phyloP scores from a whole-genome alignment of 2,797 vertebrate species.

The Synaphobranchus kaupii region DNA sequence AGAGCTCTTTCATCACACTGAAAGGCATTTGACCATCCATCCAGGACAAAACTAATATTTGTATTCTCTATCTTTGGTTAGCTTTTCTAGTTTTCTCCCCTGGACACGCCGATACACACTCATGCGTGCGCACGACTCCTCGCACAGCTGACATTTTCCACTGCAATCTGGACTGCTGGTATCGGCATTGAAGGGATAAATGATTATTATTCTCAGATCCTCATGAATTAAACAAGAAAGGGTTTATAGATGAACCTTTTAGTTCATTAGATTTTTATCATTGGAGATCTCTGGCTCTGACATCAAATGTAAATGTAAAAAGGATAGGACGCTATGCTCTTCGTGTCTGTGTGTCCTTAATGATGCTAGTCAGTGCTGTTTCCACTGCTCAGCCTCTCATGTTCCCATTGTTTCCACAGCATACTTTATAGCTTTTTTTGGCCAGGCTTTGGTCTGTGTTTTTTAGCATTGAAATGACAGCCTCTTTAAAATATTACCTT shows the following conservation, averaged over 20 bases:
- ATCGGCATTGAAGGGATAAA: conserved; percentile 29
- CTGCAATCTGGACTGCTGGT: conserved; percentile 14
- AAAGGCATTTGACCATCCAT: background rate
- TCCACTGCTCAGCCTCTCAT: conserved; percentile 4
- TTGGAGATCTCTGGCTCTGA: conserved; percentile 36
- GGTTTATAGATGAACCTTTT: conserved; percentile 30
- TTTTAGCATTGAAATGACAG: conserved; percentile 28
- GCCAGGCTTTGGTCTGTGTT: conserved; percentile 9
- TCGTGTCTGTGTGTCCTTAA: conserved; percentile 29
- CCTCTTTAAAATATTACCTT: conserved; percentile 28
- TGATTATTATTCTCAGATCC: conserved; percentile 37
- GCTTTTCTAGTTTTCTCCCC: background rate
- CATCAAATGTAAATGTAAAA: conserved; percentile 34
- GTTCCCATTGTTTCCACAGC: background rate
- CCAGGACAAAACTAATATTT: conserved; percentile 18
- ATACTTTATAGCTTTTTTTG: conserved; percentile 18
- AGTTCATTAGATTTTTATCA: conserved; percentile 36
- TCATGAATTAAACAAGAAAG: conserved; percentile 42
- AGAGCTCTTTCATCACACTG: background rate
- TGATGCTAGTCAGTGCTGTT: conserved; percentile 31
- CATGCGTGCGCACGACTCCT: background rate
- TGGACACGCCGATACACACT: background rate
- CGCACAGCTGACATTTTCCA: conserved; percentile 36
- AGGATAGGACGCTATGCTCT: conserved; percentile 30
- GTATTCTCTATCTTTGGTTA: conserved; percentile 5